These are phyloP conservation scores for Dasysyrphus tricinctus DNA, from an alignment of 2,888 invertebrate species.

Conservation along the genomic window DNA sequence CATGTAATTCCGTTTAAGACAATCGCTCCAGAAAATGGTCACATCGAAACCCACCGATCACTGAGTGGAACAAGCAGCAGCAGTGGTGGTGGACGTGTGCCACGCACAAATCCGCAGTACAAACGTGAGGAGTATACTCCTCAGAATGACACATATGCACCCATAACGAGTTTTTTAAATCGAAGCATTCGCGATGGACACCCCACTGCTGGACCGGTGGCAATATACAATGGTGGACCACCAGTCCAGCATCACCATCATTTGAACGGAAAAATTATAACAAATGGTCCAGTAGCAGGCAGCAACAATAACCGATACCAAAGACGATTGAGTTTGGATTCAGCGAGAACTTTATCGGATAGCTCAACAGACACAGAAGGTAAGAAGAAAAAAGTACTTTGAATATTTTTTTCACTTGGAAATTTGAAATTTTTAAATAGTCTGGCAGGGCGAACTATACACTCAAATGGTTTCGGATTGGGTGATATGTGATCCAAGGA, in stretches of 20 bases:
- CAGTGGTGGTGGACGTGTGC: conserved; percentile 84
- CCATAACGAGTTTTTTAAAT: conserved; percentile 72
- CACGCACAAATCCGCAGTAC: conserved; percentile 85
- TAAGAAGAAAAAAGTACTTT: conserved; percentile 63
- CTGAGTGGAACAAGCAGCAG: conserved; percentile 84
- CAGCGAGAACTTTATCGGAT: conserved; percentile 89
- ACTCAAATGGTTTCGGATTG: too few relatives aligned
- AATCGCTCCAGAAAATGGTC: conserved; percentile 76
- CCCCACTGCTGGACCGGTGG: conserved; percentile 75
- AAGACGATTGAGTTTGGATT: conserved; percentile 88
- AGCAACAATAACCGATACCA: conserved; percentile 79
- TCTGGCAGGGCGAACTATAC: too few relatives aligned
- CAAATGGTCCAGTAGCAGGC: conserved; percentile 39
- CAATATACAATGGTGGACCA: conserved; percentile 76
- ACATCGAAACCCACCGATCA: conserved; percentile 81
- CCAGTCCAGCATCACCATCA: conserved; percentile 67
- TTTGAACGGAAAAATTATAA: conserved; percentile 49
- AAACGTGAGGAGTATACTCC: conserved; percentile 79
- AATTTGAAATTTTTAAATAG: too few relatives aligned
- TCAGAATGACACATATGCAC: conserved; percentile 79
- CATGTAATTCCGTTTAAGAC: conserved; percentile 74
- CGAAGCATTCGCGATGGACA: conserved; percentile 68
- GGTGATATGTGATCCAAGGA: too few relatives aligned
- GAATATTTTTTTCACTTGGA: too few relatives aligned
- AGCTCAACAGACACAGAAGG: conserved; percentile 88